These are phyloP conservation scores for Myotis pilosus DNA, from an alignment of 2,797 vertebrate species.

Conservation along the genomic window DNA sequence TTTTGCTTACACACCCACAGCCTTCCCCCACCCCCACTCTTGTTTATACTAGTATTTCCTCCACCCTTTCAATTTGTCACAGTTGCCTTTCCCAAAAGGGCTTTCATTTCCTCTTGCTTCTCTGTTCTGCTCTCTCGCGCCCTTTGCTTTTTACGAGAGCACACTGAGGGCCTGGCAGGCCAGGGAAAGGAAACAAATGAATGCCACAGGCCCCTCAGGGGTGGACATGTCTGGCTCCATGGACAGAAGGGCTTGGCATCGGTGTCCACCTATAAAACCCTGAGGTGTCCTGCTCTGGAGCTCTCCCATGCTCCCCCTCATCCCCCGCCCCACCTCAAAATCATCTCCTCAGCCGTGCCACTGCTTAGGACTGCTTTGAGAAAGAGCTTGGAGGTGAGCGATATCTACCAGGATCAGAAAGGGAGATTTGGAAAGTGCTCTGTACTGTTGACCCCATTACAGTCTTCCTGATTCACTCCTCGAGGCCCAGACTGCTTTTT, in stretches of 20 bases:
- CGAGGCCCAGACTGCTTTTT: background rate
- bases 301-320: rapidly evolving
- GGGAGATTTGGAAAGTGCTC: background rate
- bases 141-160: background rate
- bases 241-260: background rate
- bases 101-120: slow-evolving; percentile 11
- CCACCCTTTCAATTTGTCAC: slow-evolving; percentile 46
- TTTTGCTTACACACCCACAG: background rate
- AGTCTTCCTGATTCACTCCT: background rate
- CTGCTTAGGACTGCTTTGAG: background rate
- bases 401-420: background rate
- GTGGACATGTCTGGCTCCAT: background rate
- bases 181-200: background rate
- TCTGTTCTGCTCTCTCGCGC: background rate
- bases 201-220: background rate
- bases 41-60: slow-evolving; percentile 5
- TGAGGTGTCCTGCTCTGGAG: background rate
- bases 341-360: background rate
- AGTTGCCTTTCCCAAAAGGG: background rate
- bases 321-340: background rate
- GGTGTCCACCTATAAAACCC: background rate
- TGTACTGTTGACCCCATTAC: background rate
- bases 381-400: background rate
- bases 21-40: background rate
- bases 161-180: background rate